These are phyloP conservation scores for Peromyscus maniculatus DNA, from an alignment of 2,113 vertebrate species.

Conservation along the genomic window DNA sequence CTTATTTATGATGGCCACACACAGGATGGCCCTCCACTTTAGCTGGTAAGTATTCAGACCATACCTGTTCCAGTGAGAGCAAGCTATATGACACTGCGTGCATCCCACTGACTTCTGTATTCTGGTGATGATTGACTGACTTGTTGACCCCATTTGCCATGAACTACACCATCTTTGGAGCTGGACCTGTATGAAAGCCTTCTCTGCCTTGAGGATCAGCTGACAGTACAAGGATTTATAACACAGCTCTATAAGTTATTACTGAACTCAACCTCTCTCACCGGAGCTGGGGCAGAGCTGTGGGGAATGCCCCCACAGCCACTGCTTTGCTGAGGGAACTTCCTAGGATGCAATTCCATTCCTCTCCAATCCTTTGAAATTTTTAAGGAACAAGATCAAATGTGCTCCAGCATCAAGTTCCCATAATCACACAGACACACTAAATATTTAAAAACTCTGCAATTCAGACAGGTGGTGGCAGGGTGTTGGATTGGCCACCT, in stretches of 20 bases:
- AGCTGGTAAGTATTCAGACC: too few relatives aligned
- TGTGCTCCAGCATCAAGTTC: constrained; percentile 36
- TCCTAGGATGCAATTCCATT: not conserved
- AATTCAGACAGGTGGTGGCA: constrained; percentile 16
- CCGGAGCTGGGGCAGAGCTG: not conserved
- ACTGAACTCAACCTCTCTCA: rapidly evolving
- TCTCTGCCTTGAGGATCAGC: too few relatives aligned
- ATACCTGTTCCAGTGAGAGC: too few relatives aligned
- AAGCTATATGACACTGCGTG: too few relatives aligned
- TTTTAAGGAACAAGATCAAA: constrained; percentile 54
- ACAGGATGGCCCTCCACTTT: too few relatives aligned
- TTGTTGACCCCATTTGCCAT: not conserved
- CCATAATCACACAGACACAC: constrained; percentile 34
- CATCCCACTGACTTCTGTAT: too few relatives aligned
- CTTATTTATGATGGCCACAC: too few relatives aligned
- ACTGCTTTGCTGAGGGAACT: not conserved
- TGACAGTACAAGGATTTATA: rapidly evolving
- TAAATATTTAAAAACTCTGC: constrained; percentile 66
- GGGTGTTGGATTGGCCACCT: rapidly evolving
- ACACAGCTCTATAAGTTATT: not conserved
- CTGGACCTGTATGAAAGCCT: not conserved
- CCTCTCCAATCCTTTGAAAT: not conserved
- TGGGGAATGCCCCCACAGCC: rapidly evolving
- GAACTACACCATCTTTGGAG: rapidly evolving
- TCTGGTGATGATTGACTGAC: too few relatives aligned